phyloP scores from a whole-genome alignment of 2,888 invertebrate genomes.

The Nomada goodeniana region DNA sequence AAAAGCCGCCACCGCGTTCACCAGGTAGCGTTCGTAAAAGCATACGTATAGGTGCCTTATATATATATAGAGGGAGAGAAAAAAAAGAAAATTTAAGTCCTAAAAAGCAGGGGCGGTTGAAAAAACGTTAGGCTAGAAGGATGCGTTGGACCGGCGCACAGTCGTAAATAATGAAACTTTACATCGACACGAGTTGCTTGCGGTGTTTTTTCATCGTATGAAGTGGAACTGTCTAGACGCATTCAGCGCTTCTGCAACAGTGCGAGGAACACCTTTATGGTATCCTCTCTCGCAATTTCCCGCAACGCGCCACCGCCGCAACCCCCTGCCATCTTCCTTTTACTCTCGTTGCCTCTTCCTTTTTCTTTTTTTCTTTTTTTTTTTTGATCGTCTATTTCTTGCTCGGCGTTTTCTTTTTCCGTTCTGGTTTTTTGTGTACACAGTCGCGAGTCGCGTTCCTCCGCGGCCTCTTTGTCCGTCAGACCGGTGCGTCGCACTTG shows the following conservation, averaged over 20 bases:
- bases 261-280: constrained; percentile 72
- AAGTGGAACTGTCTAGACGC: constrained; percentile 81
- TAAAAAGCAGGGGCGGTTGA: not conserved
- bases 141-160: constrained; percentile 44
- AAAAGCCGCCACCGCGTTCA: not conserved
- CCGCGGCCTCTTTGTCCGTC: constrained; percentile 39
- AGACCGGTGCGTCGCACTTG: constrained; percentile 50
- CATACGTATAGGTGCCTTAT: not conserved
- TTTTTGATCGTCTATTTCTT: constrained; percentile 41
- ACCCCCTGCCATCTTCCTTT: not conserved
- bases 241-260: constrained; percentile 75
- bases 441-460: constrained; percentile 26
- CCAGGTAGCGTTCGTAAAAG: not conserved
- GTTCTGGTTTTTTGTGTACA: constrained; percentile 4
- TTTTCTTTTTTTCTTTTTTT: constrained; percentile 22
- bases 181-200: constrained; percentile 69
- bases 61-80: no score
- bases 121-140: constrained; percentile 35
- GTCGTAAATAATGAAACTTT: constrained; percentile 73
- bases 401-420: constrained; percentile 9
- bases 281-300: constrained; percentile 62
- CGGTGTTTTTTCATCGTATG: constrained; percentile 78
- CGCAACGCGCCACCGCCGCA: constrained; percentile 42
- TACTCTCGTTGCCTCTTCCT: not conserved
- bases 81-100: not conserved